Evolutionary conservation across 2,888 invertebrate genomes (phyloP).

Genomic region (Allygus modestus): DNA sequence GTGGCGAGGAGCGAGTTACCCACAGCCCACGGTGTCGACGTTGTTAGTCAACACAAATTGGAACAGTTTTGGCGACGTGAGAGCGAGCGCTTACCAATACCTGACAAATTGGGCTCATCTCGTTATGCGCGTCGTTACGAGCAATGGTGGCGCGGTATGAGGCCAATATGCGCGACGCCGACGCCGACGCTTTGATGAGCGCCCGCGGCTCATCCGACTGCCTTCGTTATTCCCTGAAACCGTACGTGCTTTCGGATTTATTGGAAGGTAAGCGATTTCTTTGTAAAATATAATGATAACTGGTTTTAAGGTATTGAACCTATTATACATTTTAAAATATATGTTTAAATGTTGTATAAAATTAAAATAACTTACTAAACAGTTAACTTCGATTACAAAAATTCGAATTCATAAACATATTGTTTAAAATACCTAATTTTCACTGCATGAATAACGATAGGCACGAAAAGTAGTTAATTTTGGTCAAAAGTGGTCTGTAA

Average conservation of each 20-base stretch:
- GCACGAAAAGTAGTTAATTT: no score
- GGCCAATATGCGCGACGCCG: slow-evolving; percentile 3
- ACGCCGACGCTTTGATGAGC: neutral
- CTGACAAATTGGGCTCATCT: slow-evolving; percentile 44
- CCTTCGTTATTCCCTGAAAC: neutral
- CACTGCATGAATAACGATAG: no score
- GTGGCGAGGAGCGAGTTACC: neutral
- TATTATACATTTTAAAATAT: no score
- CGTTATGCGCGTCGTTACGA: slow-evolving; percentile 12
- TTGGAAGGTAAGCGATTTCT: neutral
- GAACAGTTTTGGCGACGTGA: slow-evolving; percentile 13
- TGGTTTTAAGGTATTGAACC: no score
- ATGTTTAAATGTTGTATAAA: no score
- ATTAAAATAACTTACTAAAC: no score
- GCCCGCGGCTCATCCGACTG: neutral
- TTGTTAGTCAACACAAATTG: slow-evolving; percentile 53
- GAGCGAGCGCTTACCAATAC: slow-evolving; percentile 27
- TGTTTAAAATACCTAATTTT: no score
- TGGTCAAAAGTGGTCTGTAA: no score
- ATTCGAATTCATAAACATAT: no score
- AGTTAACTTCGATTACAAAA: no score
- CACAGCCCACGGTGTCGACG: slow-evolving; percentile 26
- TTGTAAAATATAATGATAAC: no score
- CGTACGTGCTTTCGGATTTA: neutral
- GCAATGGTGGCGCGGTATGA: slow-evolving; percentile 34